Evolutionary conservation across 2,113 vertebrate species (phyloP), one percentile per base, ranked within the genome.

Genomic region (Lagopus leucura): DNA sequence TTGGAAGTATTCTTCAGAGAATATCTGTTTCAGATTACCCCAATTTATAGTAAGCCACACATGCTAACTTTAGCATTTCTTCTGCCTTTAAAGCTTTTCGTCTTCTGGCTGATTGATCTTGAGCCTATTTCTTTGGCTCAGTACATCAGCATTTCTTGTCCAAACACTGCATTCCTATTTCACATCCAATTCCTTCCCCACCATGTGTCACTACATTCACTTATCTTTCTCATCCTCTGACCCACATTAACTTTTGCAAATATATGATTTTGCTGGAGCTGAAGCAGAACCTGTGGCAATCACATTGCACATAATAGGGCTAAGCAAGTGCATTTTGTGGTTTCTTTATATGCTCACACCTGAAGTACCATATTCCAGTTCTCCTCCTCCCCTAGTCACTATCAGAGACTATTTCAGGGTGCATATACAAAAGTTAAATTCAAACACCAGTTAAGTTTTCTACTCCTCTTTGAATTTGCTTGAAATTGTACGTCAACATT

Each of bases 11-110:
- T 97, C 96, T 97, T 97, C 93, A 93, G 97, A 97, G 96, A 97
- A 70, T 97, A 97, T 98, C 97, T 98, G 98, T 93, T 98, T 98
- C 97, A 95, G 95, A 98, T 98, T 98, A 98, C 90, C 80, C 90
- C 94, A 65, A 85, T 96, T 97, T 97, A 97, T 92, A 97, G 96
- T 97, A 97, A 98, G 77, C 95, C 94, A 96, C 96, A 96, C 94
- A 97, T 94, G 97, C 97, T 97, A 97, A 98, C 97, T 97, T 97
- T 93, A 98, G 96, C 92, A 83, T 94, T 97, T 96, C 96, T 97
- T 95, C 92, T 96, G 96, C 93, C 92, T 97, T 96, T 96, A 93
- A 96, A 97, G 94, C 20, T 82, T 88, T 96, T 95, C 2, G 90
- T 89, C 93, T 97, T 96, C 76, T 92, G 92, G 79, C 74, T 97